Conservation (phyloP, 2,113 vertebrate genomes). For the Calidris pygmaea region DNA sequence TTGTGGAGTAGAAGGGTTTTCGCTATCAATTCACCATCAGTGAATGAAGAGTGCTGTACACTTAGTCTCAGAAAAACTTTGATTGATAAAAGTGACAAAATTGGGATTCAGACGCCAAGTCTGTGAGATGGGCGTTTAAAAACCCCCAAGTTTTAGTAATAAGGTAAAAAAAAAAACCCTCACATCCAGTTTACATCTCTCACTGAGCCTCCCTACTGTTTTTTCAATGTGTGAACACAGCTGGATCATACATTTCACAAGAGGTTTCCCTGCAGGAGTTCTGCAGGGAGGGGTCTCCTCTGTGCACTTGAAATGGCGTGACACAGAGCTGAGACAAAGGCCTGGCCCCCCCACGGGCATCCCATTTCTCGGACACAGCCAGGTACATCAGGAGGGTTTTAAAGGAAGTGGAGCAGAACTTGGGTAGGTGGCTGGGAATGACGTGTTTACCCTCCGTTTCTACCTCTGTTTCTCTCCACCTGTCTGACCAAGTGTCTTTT, state of each 20-base stretch:
- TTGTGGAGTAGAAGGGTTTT: not conserved
- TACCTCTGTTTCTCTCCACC: not conserved
- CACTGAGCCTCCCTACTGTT: not conserved
- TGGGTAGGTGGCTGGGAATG: not conserved
- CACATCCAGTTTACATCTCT: not conserved
- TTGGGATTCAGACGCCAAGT: not conserved
- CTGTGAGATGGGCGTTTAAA: not conserved
- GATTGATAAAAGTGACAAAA: not conserved
- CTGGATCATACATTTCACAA: not conserved
- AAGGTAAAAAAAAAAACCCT: not conserved
- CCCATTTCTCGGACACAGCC: not conserved
- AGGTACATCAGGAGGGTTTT: not conserved
- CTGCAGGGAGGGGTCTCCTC: not conserved
- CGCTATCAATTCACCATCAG: not conserved
- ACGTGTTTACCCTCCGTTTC: not conserved
- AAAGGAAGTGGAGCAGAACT: not conserved
- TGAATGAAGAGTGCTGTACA: not conserved
- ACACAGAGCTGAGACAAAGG: not conserved
- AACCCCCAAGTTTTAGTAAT: not conserved
- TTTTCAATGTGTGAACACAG: not conserved
- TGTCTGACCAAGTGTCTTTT: not conserved
- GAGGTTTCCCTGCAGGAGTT: not conserved
- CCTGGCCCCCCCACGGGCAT: rapidly evolving
- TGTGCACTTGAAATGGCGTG: no score
- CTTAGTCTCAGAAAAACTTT: not conserved